Evolutionary conservation across 2,113 vertebrate species (phyloP).

Genomic region (Trichomycterus rosablanca): DNA sequence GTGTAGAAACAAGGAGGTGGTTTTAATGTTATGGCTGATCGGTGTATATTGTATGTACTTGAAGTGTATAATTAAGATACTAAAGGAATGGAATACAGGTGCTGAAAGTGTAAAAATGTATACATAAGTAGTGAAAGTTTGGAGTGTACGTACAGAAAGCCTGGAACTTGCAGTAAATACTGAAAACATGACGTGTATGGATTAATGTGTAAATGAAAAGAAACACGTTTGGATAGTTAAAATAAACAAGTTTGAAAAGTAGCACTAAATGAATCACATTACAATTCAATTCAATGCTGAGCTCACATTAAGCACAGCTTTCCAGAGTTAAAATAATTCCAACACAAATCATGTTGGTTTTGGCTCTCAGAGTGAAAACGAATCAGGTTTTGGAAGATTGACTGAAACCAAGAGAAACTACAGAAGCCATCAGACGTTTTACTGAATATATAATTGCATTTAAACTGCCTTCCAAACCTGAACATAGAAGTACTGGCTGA

Average conservation of each 20-base stretch:
- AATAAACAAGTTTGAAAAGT: not conserved
- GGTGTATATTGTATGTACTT: no score
- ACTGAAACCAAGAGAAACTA: not conserved
- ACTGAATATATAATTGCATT: not conserved
- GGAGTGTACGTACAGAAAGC: not conserved
- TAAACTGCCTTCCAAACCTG: not conserved
- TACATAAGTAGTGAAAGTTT: no score
- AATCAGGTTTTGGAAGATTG: not conserved
- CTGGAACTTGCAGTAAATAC: no score
- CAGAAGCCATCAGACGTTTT: not conserved
- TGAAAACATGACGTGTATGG: not conserved
- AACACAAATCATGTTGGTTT: not conserved
- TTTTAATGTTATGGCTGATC: no score
- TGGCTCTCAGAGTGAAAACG: not conserved
- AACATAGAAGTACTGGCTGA: not conserved
- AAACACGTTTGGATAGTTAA: conserved; percentile 4
- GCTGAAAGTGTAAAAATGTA: no score
- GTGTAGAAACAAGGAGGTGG: no score
- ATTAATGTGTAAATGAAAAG: not conserved
- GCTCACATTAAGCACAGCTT: not conserved
- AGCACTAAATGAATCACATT: not conserved
- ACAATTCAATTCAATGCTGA: not conserved
- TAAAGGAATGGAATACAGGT: no score
- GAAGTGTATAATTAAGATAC: no score
- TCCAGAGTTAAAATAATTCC: not conserved